These are phyloP conservation scores for Notolabrus celidotus DNA, from an alignment of 2,797 vertebrate species.

Conservation along the genomic window DNA sequence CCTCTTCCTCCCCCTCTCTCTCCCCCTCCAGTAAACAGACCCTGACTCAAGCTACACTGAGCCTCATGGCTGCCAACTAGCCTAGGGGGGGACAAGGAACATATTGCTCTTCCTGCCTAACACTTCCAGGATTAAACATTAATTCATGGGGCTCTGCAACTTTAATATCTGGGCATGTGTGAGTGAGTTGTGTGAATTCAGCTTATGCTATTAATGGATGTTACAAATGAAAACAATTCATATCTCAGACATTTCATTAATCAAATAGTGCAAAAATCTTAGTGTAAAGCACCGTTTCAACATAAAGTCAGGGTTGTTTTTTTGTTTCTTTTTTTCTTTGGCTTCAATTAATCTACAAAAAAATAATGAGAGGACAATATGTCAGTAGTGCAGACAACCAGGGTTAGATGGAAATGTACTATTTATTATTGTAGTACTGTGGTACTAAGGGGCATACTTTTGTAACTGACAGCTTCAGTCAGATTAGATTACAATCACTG, in stretches of 20 bases:
- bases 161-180: constrained; percentile 78
- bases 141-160: constrained; percentile 77
- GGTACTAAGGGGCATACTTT: no score
- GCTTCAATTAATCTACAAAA: constrained; percentile 32
- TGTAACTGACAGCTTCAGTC: background rate
- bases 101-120: constrained; percentile 80
- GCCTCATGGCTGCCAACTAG: constrained; percentile 73
- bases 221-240: constrained; percentile 32
- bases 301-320: background rate
- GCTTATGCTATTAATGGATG: constrained; percentile 33
- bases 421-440: no score
- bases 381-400: constrained; percentile 9
- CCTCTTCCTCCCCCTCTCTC: background rate
- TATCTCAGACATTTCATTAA: constrained; percentile 42
- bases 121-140: constrained; percentile 85
- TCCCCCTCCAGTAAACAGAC: constrained; percentile 65
- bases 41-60: constrained; percentile 66
- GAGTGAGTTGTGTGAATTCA: constrained; percentile 50
- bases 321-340: constrained; percentile 12
- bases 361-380: constrained; percentile 6
- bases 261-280: constrained; percentile 32
- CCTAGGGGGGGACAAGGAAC: constrained; percentile 78
- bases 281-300: no score
- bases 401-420: background rate
- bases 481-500: background rate